These are phyloP conservation scores for Theodoxus fluviatilis DNA, from an alignment of 2,888 invertebrate species.

Conservation along the genomic window DNA sequence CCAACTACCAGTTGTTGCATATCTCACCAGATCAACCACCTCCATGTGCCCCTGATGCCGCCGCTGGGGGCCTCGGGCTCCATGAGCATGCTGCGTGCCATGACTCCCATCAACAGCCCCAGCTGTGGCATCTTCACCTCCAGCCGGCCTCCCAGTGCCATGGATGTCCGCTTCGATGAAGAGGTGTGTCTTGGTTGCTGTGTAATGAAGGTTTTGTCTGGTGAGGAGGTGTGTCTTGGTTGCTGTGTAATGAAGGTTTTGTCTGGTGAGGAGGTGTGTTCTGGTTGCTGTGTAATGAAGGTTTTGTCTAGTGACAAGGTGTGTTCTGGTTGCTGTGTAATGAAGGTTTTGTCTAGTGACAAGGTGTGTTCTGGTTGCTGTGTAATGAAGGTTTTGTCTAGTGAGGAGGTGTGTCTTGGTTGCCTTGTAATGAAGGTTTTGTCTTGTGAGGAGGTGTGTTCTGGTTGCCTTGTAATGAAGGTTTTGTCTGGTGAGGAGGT, in stretches of 20 bases:
- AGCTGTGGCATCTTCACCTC: constrained; percentile 70
- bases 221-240: neutral
- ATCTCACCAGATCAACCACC: constrained; percentile 72
- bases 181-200: constrained; percentile 56
- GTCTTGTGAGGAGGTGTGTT: too few relatives aligned
- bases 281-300: neutral
- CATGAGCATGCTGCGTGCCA: constrained; percentile 45
- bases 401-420: too few relatives aligned
- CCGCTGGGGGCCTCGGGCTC: constrained; percentile 54
- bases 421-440: too few relatives aligned
- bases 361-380: too few relatives aligned
- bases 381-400: too few relatives aligned
- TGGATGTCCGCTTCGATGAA: constrained; percentile 71
- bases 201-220: neutral
- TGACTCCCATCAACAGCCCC: constrained; percentile 52
- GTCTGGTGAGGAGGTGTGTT: neutral
- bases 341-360: too few relatives aligned
- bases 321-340: too few relatives aligned
- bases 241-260: too few relatives aligned
- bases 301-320: neutral
- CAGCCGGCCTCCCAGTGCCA: constrained; percentile 68
- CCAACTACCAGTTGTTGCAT: neutral
- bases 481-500: too few relatives aligned
- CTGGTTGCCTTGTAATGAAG: too few relatives aligned
- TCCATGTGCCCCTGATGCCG: constrained; percentile 69